These are phyloP conservation scores for Tinamus major DNA, from an alignment of 2,797 vertebrate genomes.

Conservation along the genomic window DNA sequence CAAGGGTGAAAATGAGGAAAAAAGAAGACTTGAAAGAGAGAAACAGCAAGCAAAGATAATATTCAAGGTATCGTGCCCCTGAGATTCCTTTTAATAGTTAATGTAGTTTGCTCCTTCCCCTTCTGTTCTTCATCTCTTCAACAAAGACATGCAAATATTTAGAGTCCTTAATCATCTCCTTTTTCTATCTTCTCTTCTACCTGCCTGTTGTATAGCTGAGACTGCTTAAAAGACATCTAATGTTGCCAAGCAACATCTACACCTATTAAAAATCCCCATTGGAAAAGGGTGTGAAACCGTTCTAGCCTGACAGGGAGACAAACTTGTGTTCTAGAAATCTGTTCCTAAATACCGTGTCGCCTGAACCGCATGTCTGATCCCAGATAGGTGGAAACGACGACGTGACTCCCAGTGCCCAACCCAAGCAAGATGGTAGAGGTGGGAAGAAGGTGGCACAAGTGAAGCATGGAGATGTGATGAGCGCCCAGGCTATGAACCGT, in stretches of 20 bases:
- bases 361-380: neutral
- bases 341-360: neutral
- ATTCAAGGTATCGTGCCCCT: conserved; percentile 25
- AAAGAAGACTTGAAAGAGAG: neutral
- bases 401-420: conserved; percentile 71
- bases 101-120: neutral
- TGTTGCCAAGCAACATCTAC: neutral
- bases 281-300: neutral
- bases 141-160: neutral
- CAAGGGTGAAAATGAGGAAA: neutral
- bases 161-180: neutral
- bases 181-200: neutral
- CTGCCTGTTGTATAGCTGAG: neutral
- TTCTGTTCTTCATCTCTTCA: neutral
- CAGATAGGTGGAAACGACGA: conserved; percentile 83
- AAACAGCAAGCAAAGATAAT: conserved; percentile 78
- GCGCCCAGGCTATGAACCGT: conserved; percentile 75
- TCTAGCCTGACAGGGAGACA: neutral
- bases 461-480: conserved; percentile 75
- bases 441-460: conserved; percentile 72
- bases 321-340: neutral
- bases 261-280: neutral
- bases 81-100: neutral
- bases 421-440: conserved; percentile 67
- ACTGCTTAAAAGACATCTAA: neutral